Conservation (phyloP, 2,113 vertebrate species). For the Heterotis niloticus region DNA sequence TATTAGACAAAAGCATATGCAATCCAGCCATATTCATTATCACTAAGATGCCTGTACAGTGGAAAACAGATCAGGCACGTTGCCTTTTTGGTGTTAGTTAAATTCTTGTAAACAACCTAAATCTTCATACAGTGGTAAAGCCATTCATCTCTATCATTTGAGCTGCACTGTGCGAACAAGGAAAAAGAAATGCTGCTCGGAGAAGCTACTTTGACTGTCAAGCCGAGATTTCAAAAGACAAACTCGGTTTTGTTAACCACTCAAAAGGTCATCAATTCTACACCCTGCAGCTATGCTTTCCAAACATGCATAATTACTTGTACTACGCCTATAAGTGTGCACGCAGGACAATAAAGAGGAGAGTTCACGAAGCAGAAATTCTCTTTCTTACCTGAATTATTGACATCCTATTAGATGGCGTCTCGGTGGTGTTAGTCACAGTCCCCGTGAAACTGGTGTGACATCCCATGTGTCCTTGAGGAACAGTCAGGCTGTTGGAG, state of each 20-base stretch:
- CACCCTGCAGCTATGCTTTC: constrained; percentile 3
- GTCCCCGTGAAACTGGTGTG: constrained; percentile 98
- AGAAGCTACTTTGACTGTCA: background rate
- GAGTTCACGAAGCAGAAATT: constrained; percentile 46
- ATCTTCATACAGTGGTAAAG: background rate
- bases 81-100: background rate
- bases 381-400: constrained; percentile 97
- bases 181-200: background rate
- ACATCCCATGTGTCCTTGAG: constrained; percentile 95
- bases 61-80: background rate
- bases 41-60: background rate
- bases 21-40: background rate
- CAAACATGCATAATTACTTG: background rate
- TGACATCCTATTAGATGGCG: constrained; percentile 96
- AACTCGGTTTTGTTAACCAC: background rate
- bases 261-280: background rate
- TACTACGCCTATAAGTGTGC: background rate
- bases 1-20: background rate
- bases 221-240: background rate
- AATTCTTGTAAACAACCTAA: background rate
- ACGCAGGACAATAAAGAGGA: background rate
- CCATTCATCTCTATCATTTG: background rate
- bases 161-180: background rate
- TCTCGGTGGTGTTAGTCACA: constrained; percentile 90
- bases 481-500: constrained; percentile 96